Conservation (phyloP, 2,888 invertebrate genomes). For the Oeneis ivallda region DNA sequence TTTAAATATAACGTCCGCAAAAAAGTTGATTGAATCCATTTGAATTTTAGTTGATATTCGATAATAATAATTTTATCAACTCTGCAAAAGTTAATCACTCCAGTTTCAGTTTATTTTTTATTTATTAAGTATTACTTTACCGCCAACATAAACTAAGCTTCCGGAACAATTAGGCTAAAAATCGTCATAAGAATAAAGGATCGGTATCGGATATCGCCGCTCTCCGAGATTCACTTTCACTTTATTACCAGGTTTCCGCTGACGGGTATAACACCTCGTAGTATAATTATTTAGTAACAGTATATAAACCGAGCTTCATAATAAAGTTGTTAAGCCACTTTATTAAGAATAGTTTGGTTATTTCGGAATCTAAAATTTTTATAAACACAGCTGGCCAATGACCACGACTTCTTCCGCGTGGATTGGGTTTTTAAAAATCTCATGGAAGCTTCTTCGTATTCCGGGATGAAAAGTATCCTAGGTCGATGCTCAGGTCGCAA, state of each 20-base stretch:
- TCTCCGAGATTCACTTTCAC: conserved; percentile 34
- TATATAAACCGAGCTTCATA: conserved; percentile 12
- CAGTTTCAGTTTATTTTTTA: no score
- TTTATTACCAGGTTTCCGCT: conserved; percentile 35
- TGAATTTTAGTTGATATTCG: no score
- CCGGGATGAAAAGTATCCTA: no score
- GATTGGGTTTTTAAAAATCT: no score
- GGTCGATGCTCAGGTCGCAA: no score
- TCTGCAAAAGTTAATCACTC: no score
- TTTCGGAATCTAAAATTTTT: background rate
- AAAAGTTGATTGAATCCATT: no score
- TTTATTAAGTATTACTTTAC: background rate
- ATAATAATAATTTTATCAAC: no score
- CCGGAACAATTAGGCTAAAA: conserved; percentile 12
- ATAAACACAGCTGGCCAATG: background rate
- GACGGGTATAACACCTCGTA: conserved; percentile 26
- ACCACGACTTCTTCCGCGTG: no score
- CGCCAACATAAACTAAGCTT: background rate
- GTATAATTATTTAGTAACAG: conserved; percentile 22
- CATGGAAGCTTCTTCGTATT: no score
- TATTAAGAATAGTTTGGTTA: background rate
- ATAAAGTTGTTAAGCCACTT: background rate
- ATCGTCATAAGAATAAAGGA: conserved; percentile 3
- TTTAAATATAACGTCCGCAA: no score
- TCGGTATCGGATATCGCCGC: conserved; percentile 28